A percentile compares a stretch with the other conserved stretches of the same genome.
Conservation (phyloP, 92 coral and sea anemone genomes). For the Scolanthus callimorphus region DNA sequence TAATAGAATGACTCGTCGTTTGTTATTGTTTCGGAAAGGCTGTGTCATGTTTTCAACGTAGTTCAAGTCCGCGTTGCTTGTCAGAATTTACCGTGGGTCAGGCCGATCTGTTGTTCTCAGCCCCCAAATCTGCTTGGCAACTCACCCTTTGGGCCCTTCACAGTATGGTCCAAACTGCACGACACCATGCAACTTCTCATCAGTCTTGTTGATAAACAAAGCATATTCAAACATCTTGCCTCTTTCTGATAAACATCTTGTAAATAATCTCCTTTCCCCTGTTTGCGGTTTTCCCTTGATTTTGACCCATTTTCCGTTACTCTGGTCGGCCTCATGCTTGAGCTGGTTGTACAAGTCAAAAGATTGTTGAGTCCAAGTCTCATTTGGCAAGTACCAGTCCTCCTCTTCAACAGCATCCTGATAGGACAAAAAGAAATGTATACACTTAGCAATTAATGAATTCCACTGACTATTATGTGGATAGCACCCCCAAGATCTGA, state of each 20-base stretch:
- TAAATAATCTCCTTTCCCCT: constrained; percentile 25
- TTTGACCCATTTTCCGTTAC: constrained; percentile 60
- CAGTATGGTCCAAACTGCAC: constrained; percentile 87
- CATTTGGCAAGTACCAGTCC: constrained; percentile 51
- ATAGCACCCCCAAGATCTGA: too few relatives aligned
- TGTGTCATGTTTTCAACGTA: too few relatives aligned
- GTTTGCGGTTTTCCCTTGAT: not conserved
- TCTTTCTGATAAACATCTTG: constrained; percentile 34
- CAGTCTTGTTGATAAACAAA: constrained; percentile 41
- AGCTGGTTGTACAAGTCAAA: constrained; percentile 54
- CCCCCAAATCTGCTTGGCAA: too few relatives aligned
- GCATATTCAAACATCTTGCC: constrained; percentile 83
- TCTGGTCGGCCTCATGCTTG: constrained; percentile 28
- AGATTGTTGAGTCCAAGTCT: constrained; percentile 51
- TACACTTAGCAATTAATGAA: too few relatives aligned
- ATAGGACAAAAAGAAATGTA: too few relatives aligned
- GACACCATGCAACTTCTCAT: constrained; percentile 39
- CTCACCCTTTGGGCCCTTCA: constrained; percentile 72
- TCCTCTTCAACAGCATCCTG: constrained; percentile 32
- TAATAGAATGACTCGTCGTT: too few relatives aligned
- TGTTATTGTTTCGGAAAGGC: too few relatives aligned
- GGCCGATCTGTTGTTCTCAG: too few relatives aligned
- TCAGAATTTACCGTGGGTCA: too few relatives aligned
- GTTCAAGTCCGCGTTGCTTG: too few relatives aligned
- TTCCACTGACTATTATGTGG: too few relatives aligned